phyloP scores from a whole-genome alignment of 1,140 invertebrate species.

The Hermetia illucens region DNA sequence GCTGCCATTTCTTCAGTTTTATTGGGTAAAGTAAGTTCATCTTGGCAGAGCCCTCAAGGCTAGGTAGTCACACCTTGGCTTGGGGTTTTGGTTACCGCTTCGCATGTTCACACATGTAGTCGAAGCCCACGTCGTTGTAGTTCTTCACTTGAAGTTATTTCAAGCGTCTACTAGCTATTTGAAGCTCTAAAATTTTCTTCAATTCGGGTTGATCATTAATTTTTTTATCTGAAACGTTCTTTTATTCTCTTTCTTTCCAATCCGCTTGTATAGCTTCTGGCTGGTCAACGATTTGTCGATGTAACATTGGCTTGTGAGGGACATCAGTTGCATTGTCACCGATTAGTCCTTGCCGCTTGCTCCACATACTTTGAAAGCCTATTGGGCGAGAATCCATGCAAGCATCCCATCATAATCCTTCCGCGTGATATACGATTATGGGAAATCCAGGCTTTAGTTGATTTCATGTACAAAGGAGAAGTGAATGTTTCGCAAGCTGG shows the following conservation, averaged over 20 bases:
- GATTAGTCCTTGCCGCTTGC: slow-evolving; percentile 68
- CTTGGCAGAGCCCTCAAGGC: no score
- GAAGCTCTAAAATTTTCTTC: neutral
- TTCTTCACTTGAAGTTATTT: no score
- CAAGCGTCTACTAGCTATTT: no score
- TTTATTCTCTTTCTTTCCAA: neutral
- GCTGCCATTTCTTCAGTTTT: no score
- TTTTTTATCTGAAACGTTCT: neutral
- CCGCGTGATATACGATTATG: slow-evolving; percentile 48
- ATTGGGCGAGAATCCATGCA: slow-evolving; percentile 67
- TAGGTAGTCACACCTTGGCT: no score
- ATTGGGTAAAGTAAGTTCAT: no score
- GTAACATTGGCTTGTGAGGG: slow-evolving; percentile 80
- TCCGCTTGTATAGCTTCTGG: slow-evolving; percentile 57
- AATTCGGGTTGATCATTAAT: neutral
- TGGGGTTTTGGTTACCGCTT: no score
- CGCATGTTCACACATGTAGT: no score
- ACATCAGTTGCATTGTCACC: slow-evolving; percentile 75
- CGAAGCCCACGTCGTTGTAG: no score
- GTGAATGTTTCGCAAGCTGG: slow-evolving; percentile 74
- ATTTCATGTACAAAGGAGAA: slow-evolving; percentile 80
- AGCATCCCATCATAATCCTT: slow-evolving; percentile 74
- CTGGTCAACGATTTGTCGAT: slow-evolving; percentile 76
- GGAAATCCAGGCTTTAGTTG: slow-evolving; percentile 68
- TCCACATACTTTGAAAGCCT: slow-evolving; percentile 69